Base-by-base conservation (phyloP, 1,140 invertebrate species). In the Caenorhabditis latens region DNA sequence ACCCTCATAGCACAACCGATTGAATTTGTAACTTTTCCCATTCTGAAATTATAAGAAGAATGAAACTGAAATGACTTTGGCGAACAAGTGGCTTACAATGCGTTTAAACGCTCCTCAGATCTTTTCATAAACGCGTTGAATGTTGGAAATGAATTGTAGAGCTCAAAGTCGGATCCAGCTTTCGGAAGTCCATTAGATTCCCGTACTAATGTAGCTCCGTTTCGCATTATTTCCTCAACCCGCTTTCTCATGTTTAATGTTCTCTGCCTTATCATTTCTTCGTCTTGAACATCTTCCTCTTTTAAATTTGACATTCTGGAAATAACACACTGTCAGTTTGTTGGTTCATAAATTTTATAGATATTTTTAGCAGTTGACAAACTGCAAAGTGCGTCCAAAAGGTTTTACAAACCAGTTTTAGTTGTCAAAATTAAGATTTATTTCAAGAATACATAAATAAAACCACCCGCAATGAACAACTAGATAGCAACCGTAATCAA, bases 51-150 rank as follows among this genome's bases (percentile, higher is more conserved):
- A 40, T 43, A 4, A 16, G 40, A 32, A 11, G 50, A 53, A 53
- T 79, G 11, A 50, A 21, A 14, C 48, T 16, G 11, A 24, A 8
- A 13, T 48, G 8, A 19, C 2, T 11, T 13, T 16, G 13, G 13
- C 14, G 42, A 7, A 13, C 11, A 14, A 14, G 14, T 82, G 9
- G 84, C 86, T 71, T 55, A 88, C 87, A 88, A 43, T 50, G 42
- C 24, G n/a, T 84, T 55, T 32, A 88, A n/a, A 4, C 87, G 48
- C 8, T 79, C 46, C 42, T 88, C 83, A 13, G 87, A 65, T 40
- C 50, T 6, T 32, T 88, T 53, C 83, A 88, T 85, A 19, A 88
- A 88, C 19, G 61, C 32, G 19, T 71, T 82, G 58, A 84, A 88
- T 13, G 84, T 58, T 8, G 61, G 43, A 63, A 53, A 88, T 9